Percentiles rank a stretch among this genome's conserved stretches.
phyloP scores from a whole-genome alignment of 2,797 vertebrate species.

The Diplodus sargus region DNA sequence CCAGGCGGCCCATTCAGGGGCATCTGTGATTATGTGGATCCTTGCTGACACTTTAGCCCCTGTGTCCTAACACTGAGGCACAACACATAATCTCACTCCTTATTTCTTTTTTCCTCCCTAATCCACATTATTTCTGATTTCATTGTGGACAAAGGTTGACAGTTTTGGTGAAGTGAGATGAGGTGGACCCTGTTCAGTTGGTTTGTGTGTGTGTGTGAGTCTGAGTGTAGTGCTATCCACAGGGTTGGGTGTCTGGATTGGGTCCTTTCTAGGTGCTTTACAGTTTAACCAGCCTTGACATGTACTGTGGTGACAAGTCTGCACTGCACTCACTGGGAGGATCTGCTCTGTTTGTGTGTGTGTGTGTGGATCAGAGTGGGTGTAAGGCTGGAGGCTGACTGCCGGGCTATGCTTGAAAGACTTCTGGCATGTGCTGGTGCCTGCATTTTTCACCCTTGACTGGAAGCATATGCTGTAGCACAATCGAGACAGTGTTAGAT shows the following conservation, averaged over 20 bases:
- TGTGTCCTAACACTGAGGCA: conserved; percentile 38
- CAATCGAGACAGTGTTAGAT: conserved; percentile 95
- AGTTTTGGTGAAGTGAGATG: conserved; percentile 23
- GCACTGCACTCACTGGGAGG: conserved; percentile 84
- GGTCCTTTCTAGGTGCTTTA: conserved; percentile 89
- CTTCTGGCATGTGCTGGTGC: conserved; percentile 95
- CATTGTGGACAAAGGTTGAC: conserved; percentile 4
- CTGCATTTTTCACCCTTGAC: conserved; percentile 97
- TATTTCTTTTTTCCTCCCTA: not conserved
- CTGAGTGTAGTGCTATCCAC: conserved; percentile 68
- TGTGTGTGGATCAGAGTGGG: conserved; percentile 62
- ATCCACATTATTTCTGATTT: conserved; percentile 22
- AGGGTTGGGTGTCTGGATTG: conserved; percentile 86
- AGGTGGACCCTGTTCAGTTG: conserved; percentile 23
- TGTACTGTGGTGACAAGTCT: conserved; percentile 94
- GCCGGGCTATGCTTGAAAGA: conserved; percentile 96
- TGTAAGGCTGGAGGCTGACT: conserved; percentile 90
- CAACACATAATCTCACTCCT: conserved; percentile 31
- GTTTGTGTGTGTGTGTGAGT: conserved; percentile 25
- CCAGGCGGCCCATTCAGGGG: conserved; percentile 49
- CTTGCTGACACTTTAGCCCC: conserved; percentile 43
- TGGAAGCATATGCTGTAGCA: conserved; percentile 95
- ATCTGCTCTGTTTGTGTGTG: conserved; percentile 51
- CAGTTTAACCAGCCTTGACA: conserved; percentile 93
- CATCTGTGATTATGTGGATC: conserved; percentile 68